Conservation (phyloP, 2,888 invertebrate genomes). For the Cyclophora punctaria region DNA sequence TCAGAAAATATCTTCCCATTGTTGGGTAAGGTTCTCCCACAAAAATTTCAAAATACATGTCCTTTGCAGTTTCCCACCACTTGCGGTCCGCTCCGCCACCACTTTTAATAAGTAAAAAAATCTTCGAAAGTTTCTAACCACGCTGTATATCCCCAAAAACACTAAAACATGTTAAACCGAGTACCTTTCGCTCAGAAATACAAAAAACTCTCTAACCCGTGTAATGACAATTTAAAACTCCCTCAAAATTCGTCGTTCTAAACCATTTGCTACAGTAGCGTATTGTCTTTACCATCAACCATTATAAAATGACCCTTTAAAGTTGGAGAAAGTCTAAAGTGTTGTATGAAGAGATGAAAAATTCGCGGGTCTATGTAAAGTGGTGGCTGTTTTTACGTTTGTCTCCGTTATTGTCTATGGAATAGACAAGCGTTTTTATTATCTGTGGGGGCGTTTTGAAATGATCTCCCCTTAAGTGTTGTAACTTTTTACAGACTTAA, state of each 20-base stretch:
- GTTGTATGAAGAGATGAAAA: not conserved
- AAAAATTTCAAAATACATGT: too few species aligned
- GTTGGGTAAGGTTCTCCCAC: too few species aligned
- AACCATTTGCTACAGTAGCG: conserved; percentile 53
- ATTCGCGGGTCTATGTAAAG: conserved; percentile 23
- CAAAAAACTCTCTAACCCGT: conserved; percentile 61
- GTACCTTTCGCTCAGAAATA: conserved; percentile 50
- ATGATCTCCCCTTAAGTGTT: conserved; percentile 59
- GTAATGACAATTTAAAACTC: conserved; percentile 68
- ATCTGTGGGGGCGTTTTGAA: conserved; percentile 66
- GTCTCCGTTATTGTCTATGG: conserved; percentile 64
- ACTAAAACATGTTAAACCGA: conserved; percentile 53
- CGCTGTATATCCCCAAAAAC: conserved; percentile 25
- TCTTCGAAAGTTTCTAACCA: conserved; percentile 14
- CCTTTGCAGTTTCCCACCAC: too few species aligned
- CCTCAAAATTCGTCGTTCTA: conserved; percentile 54
- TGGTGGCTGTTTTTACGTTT: conserved; percentile 46
- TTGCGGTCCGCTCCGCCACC: too few species aligned
- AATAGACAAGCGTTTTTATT: conserved; percentile 69
- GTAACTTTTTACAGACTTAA: conserved; percentile 40
- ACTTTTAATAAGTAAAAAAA: too few species aligned
- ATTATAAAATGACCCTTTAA: conserved; percentile 12
- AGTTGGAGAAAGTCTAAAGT: too few species aligned
- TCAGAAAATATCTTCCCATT: too few species aligned
- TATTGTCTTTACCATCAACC: conserved; percentile 45